Base-by-base conservation (phyloP, 2,113 vertebrate species). In the Hyaena hyaena region DNA sequence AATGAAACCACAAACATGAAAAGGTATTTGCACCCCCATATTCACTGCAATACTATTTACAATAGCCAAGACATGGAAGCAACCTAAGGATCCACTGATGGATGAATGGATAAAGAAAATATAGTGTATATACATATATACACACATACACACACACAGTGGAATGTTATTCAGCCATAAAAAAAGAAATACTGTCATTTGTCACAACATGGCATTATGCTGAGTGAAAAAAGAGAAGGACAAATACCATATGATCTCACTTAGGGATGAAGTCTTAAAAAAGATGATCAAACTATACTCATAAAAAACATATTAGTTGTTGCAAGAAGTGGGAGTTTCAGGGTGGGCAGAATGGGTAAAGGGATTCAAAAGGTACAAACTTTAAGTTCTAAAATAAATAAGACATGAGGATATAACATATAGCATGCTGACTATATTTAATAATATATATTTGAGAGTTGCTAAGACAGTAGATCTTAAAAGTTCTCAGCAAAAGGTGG, bases 101-200 rank as follows among this genome's bases (percentile, higher is more conserved):
- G 50, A 26, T 69, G 74, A n/a, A 66, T 58, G 48, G 35, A 35
- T 83, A 90, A 76, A 90, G 79, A 90, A 95, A 95, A 83, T 65
- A 19, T 88, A 53, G 23, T 85, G n/a, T 68, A n/a, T 26, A 35
- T 69, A 83, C 50, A 17, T 88, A 50, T 65, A 17, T 63, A 31
- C 14, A 68, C 6, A 68, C 28, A 21, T 8, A 35, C n/a, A 28
- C 3, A 39, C 53, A 82, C 6, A 39, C 12, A 26, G 35, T 80
- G 33, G 45, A 48, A 35, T 82, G 80, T 80, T 87, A 48, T 74
- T 95, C 74, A 93, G 4, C 48, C 10, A 55, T 66, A 48, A 66
- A 86, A 86, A 55, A 95, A 55, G 33, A 93, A 83, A 33, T 68
- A 14, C 35, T 96, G 76, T 39, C 55, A 68, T 53, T 95, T 71